Base-by-base conservation (phyloP, 2,113 vertebrate species). In the Gnathonemus longibarbis region DNA sequence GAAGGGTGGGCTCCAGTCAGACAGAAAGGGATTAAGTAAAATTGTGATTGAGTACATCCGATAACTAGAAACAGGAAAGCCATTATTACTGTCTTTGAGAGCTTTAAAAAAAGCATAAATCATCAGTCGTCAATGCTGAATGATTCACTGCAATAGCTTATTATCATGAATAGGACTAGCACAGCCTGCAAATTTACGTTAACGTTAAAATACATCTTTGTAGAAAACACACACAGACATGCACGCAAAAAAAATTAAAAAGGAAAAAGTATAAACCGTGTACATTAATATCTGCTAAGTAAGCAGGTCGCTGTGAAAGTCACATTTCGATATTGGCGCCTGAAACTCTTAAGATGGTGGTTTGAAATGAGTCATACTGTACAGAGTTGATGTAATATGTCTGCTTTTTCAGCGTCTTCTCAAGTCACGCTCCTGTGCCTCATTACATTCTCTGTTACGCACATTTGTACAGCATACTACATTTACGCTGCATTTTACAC, bases 1-100 rank as follows among this genome's bases (percentile, higher is more conserved):
- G 88, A 80, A 91, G 87, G 91, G 90, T 92, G 93, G 92, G 92
- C 92, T 86, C 91, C 92, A 94, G 92, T 94, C 93, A 94, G 89
- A 94, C 3, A 92, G 93, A 92, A 91, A 93, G 48, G n/a, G 88
- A 46, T 77, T 31, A 46, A 39, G 31, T 56, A 39, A 56, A 31
- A 27, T 2, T 46, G 88, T 89, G 90, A 83, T 90, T 92, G 84
- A 87, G 45, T 3, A 93, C 92, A 91, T 70, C 17, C 84, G 88
- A 62, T 42, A 49, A 50, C 45, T 84, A 21, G 46, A 31, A 89
- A 19, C 15, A 49, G 27, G 35, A 66, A 15, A 24, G 84, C 2
- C 39, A 56, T 87, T 31, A 31, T 70, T 39, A 49, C 48, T 21
- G 48, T 84, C 21, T 42, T n/a, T 42, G 48, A 77, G 31, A 77